phyloP scores from a whole-genome alignment of 2,888 invertebrate genomes.

The Danaus chrysippus region DNA sequence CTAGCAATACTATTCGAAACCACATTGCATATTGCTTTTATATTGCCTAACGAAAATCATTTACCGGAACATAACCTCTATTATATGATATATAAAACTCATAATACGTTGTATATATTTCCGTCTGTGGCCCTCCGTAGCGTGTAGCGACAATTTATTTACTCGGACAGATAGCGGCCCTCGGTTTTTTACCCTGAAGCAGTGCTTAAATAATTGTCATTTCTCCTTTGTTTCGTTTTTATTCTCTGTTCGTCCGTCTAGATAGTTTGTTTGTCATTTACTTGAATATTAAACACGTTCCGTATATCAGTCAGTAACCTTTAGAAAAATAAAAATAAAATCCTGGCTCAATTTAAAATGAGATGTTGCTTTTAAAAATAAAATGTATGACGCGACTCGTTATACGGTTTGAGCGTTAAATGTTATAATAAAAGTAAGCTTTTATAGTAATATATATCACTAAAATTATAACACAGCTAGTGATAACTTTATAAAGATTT shows the following conservation, averaged over 20 bases:
- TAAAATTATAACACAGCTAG: not conserved
- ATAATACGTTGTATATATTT: not conserved
- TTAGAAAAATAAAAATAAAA: not conserved
- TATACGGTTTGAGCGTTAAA: too few species aligned
- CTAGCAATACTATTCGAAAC: slow-evolving; percentile 30
- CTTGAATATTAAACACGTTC: not conserved
- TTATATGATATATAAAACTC: slow-evolving; percentile 7
- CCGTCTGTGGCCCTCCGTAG: not conserved
- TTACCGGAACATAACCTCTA: slow-evolving; percentile 13
- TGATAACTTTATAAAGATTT: not conserved
- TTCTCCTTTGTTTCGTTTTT: slow-evolving; percentile 37
- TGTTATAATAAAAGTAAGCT: too few species aligned
- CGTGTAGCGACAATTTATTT: slow-evolving; percentile 55
- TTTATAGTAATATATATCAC: too few species aligned
- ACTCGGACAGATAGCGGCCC: slow-evolving; percentile 49
- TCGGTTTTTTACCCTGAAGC: slow-evolving; percentile 47
- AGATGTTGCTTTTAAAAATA: too few species aligned
- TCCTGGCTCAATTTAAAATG: too few species aligned
- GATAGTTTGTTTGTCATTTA: slow-evolving; percentile 27
- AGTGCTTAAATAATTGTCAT: slow-evolving; percentile 60
- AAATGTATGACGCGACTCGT: too few species aligned
- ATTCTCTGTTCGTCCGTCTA: slow-evolving; percentile 35
- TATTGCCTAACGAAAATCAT: slow-evolving; percentile 21
- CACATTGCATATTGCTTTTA: slow-evolving; percentile 25
- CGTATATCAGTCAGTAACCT: not conserved